These are phyloP conservation scores for Pseudonaja textilis DNA, from an alignment of 2,113 vertebrate species.

Conservation along the genomic window DNA sequence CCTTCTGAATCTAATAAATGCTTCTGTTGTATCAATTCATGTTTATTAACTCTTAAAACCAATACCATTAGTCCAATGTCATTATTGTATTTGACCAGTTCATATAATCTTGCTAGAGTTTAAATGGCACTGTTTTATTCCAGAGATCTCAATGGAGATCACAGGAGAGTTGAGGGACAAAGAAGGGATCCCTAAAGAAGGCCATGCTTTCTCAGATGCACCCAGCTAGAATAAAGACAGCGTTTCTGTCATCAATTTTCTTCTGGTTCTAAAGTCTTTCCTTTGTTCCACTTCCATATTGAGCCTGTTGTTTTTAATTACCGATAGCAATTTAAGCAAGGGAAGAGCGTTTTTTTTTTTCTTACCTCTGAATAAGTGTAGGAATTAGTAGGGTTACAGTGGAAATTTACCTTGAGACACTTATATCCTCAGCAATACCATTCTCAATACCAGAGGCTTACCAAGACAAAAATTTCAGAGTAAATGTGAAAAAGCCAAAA, in stretches of 20 bases:
- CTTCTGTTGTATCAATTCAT: background rate
- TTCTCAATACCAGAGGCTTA: background rate
- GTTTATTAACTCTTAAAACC: background rate
- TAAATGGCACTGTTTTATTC: background rate
- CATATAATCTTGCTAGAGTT: background rate
- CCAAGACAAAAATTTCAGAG: background rate
- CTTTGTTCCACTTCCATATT: background rate
- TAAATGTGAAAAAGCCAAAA: background rate
- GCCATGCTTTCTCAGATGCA: background rate
- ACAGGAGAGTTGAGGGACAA: background rate
- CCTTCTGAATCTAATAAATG: background rate
- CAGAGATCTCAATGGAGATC: background rate
- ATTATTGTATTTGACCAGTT: background rate
- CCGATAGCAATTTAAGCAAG: background rate
- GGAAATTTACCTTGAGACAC: background rate
- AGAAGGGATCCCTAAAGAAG: background rate
- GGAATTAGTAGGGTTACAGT: background rate
- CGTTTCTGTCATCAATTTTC: background rate
- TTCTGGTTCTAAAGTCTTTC: background rate
- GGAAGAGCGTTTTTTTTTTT: background rate
- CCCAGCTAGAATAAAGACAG: background rate
- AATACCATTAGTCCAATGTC: background rate
- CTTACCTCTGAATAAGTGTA: background rate
- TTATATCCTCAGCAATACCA: background rate
- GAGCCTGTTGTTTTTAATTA: background rate